phyloP scores from a whole-genome alignment of 2,797 vertebrate species.

The Pteropus rufus region DNA sequence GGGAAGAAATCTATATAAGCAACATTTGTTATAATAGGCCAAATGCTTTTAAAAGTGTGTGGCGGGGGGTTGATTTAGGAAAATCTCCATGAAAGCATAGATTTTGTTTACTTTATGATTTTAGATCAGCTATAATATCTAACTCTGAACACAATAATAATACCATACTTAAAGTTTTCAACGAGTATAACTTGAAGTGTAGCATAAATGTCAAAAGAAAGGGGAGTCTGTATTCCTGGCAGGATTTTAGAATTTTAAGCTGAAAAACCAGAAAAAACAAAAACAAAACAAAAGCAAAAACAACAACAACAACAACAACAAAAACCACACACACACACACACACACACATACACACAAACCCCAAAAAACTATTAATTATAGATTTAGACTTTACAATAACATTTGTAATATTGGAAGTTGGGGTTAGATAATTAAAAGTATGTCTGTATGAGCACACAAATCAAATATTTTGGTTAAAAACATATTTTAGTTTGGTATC shows the following conservation, averaged over 20 bases:
- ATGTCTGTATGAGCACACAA: background rate
- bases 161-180: background rate
- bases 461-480: conserved; percentile 19
- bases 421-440: background rate
- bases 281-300: background rate
- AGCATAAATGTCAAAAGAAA: background rate
- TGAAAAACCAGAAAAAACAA: background rate
- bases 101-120: background rate
- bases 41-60: background rate
- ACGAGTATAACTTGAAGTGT: background rate
- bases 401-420: background rate
- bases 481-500: background rate
- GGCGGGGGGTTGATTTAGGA: background rate
- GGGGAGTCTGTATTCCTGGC: background rate
- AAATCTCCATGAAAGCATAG: background rate
- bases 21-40: background rate
- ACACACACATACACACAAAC: background rate
- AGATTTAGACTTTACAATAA: conserved; percentile 1
- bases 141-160: background rate
- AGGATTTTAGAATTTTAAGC: background rate
- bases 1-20: background rate
- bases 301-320: too few species aligned
- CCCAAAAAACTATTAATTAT: background rate
- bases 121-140: background rate
- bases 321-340: too few species aligned